phyloP scores from a whole-genome alignment of 64 coral and sea anemone species.

The Montipora capricornis region DNA sequence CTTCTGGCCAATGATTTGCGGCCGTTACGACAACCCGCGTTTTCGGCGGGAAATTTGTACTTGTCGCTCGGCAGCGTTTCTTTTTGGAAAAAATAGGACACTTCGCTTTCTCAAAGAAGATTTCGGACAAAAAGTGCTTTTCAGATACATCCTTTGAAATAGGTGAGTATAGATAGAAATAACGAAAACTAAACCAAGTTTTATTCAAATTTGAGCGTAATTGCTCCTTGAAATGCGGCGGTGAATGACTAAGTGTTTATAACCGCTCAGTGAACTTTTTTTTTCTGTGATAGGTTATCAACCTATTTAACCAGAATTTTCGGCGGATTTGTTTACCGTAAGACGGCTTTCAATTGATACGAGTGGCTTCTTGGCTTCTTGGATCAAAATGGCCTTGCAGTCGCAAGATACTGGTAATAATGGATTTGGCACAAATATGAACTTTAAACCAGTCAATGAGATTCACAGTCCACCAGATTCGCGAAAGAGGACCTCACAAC shows the following conservation, averaged over 20 bases:
- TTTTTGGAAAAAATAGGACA: not conserved
- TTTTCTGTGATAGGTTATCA: no score
- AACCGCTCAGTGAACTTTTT: no score
- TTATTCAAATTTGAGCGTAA: no score
- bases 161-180: no score
- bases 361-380: not conserved
- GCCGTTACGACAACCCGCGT: not conserved
- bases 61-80: not conserved
- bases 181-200: no score
- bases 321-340: not conserved
- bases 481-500: conserved; percentile 18
- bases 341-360: not conserved
- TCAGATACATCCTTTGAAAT: no score
- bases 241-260: no score
- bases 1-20: no score
- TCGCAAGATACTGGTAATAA: not conserved
- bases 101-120: no score
- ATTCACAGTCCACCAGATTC: conserved; percentile 23
- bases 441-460: not conserved
- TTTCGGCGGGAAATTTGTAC: conserved; percentile 25
- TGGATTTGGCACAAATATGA: conserved; percentile 32
- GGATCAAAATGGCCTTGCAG: conserved; percentile 7
- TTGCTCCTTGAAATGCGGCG: no score
- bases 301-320: no score
- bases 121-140: no score